Evolutionary conservation across 2,888 invertebrate genomes (phyloP), one percentile per base, ranked within the genome.

Genomic region (Dolichopus griseipennis): DNA sequence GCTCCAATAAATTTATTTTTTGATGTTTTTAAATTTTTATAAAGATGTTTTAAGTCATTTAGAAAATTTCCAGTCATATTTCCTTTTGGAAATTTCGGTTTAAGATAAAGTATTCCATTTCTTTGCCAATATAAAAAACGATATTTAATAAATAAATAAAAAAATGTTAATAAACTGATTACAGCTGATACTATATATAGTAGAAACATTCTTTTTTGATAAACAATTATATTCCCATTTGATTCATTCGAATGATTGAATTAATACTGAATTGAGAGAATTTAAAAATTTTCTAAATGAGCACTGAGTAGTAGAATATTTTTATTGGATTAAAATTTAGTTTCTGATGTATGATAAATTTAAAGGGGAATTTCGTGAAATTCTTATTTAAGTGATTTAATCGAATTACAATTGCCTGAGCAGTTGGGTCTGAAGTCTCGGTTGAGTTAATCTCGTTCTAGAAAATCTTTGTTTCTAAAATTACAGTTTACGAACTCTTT

Each of bases 1-100:
- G 76, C 75, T 6, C 78, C 77, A 0, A 74, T 76, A 68, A 77
- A 76, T 0, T 74, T 73, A 8, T 73, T 61, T 18, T 33, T 8
- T 65, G 67, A 64, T 7, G 43, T 65, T 67, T 71, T 71, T 1
- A 68, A 41, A 64, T 72, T 64, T 18, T 62, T 20, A 27, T 72
- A 72, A 20, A 69, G 4, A n/a, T 37, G n/a, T 34, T 20, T 33
- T n/a, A 64, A 33, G 20, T 64, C 41, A 62, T 18, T 64, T 52
- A 34, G 8, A 22, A 68, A 64, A 33, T 63, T 52, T 20, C 41
- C 66, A 15, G 21, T 61, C 6, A 68, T 61, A 43, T 70, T 68
- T 9, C 70, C 70, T 8, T 52, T 61, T n/a, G 70, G 70, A 41
- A 70, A 67, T 20, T 15, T n/a, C 5, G 68, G 68, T 63, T 67